Base-by-base conservation (phyloP, 30 jellyfish, hydroid and myxozoan genomes). In the Aurelia sp. region DNA sequence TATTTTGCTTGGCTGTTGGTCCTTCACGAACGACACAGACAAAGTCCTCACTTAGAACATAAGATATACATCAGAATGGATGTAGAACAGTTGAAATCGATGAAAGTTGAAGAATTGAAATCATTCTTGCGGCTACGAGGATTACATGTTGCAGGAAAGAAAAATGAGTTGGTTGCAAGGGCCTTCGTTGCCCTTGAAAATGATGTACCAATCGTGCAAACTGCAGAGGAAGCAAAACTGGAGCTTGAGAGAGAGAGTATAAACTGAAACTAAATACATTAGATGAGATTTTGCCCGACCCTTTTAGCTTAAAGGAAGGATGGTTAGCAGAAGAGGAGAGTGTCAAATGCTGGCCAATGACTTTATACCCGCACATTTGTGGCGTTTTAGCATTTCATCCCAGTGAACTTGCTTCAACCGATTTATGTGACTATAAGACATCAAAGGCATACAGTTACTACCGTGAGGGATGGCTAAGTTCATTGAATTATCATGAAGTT, bases 381-480 rank as follows among this genome's bases (percentile, higher is more conserved):
- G 48, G 52, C 13, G 7, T 57, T 72, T 38, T 70, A 15, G 53
- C 74, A 5, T 68, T 63, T 72, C 61, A 74, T 40, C 80, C 88
- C n/a, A 74, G 55, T 41, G 93, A 76, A 62, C 82, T 79, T 17
- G 30, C 85, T 50, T 0, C 19, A 12, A 47, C 17, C 18, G 86
- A 71, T 41, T 47, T 82, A n/a, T 40, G 41, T 72, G 91, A 82
- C 78, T 74, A 86, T 50, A 85, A 85, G 47, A 53, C 70, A 35
- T 85, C 91, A 12, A 85, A 85, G 58, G 92, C 96, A 4, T 86
- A 76, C 52, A 86, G 93, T 53, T 84, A 84, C 66, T 72, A 33
- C 51, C 58, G 71, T 27, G 20, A 55, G 15, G 93, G 93, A 1
- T 84, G 96, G 92, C 85, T 75, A 21, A 31, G 44, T 5, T 75